phyloP scores from a whole-genome alignment of 2,113 vertebrate genomes.

The Leucosticte australis region DNA sequence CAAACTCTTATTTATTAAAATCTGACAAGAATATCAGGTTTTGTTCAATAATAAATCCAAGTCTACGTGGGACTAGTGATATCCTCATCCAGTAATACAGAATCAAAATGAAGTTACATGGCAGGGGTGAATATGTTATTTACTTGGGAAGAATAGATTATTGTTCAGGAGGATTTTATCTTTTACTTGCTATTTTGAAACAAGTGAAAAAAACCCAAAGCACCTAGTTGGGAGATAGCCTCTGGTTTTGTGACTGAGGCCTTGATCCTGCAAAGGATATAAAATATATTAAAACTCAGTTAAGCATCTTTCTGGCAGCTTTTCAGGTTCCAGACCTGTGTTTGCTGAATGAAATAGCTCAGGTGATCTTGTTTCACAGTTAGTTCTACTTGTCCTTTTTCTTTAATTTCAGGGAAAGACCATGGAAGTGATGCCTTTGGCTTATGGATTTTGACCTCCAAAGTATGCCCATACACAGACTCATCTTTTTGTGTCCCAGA shows the following conservation, averaged over 20 bases:
- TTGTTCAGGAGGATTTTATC: conserved; percentile 41
- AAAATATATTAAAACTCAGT: background rate
- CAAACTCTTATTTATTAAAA: conserved; percentile 61
- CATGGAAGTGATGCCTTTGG: background rate
- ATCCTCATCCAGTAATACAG: conserved; percentile 23
- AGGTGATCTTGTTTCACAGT: background rate
- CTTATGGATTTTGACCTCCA: background rate
- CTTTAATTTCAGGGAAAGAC: background rate
- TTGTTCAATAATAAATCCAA: conserved; percentile 50
- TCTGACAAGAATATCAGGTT: conserved; percentile 51
- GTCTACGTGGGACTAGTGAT: background rate
- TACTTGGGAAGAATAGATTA: conserved; percentile 38
- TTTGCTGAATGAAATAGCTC: background rate
- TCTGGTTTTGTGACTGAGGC: background rate
- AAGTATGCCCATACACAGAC: background rate
- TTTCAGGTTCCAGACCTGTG: background rate
- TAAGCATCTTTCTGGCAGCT: background rate
- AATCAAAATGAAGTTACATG: conserved; percentile 42
- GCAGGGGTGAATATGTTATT: conserved; percentile 4
- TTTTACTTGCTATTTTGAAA: background rate
- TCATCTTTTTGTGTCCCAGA: background rate
- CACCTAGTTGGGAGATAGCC: background rate
- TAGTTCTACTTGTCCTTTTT: background rate
- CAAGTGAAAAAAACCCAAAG: background rate
- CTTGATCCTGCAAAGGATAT: background rate